phyloP scores from a whole-genome alignment of 2,113 vertebrate genomes.

The Neotragus moschatus region DNA sequence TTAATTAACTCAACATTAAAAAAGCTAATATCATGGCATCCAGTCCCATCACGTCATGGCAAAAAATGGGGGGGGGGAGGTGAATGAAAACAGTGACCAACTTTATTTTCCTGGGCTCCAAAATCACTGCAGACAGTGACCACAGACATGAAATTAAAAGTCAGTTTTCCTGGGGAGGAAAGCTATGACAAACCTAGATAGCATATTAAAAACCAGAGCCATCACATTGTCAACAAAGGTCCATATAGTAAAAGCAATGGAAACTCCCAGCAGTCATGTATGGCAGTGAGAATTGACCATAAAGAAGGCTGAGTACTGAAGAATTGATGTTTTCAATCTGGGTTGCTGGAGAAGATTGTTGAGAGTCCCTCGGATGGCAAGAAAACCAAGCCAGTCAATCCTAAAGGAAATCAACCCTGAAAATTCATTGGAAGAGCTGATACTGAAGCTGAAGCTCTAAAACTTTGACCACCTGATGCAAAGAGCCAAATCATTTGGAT shows the following conservation, averaged over 20 bases:
- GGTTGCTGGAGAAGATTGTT: background rate
- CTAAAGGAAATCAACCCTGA: background rate
- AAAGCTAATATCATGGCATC: background rate
- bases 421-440: background rate
- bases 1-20: background rate
- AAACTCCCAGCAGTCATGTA: background rate
- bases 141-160: background rate
- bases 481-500: background rate
- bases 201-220: background rate
- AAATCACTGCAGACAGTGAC: background rate
- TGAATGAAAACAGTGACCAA: background rate
- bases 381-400: background rate
- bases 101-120: background rate
- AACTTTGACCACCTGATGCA: background rate
- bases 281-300: background rate
- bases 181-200: background rate
- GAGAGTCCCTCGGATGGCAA: background rate
- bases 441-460: background rate
- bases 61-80: accelerated
- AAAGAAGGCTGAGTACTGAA: background rate
- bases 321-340: background rate
- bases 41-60: background rate
- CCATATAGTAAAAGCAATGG: background rate
- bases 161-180: background rate
- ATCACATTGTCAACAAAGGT: background rate